A percentile compares a stretch with the other conserved stretches of the same genome.
phyloP scores from a whole-genome alignment of 2,888 invertebrate genomes.

The Hyppa rectilinea region DNA sequence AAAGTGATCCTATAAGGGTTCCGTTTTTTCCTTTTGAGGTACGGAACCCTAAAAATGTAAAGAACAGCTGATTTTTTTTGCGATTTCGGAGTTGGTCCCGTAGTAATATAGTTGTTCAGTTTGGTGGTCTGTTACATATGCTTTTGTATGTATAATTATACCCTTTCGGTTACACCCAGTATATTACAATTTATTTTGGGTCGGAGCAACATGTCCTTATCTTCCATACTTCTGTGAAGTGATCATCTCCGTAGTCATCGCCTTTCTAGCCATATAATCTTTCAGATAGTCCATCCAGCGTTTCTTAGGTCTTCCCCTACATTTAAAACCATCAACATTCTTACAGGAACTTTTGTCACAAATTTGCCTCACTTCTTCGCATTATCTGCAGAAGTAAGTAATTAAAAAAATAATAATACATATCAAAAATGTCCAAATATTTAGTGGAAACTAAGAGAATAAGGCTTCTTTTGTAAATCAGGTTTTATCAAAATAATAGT shows the following conservation, averaged over 20 bases:
- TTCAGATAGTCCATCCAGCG: neutral
- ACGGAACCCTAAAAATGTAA: too few species aligned
- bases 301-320: neutral
- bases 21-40: too few species aligned
- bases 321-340: neutral
- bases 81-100: too few species aligned
- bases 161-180: too few species aligned
- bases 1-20: too few species aligned
- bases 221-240: neutral
- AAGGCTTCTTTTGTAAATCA: slow-evolving; percentile 24
- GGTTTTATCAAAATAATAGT: slow-evolving; percentile 28
- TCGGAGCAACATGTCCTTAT: neutral
- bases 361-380: neutral
- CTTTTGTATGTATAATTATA: too few species aligned
- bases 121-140: too few species aligned
- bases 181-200: neutral
- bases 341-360: neutral
- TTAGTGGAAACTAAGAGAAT: slow-evolving; percentile 5
- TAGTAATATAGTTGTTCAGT: too few species aligned
- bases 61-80: too few species aligned
- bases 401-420: slow-evolving; percentile 26
- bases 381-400: neutral
- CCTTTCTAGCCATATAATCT: neutral
- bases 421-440: slow-evolving; percentile 52
- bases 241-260: neutral